Conservation (phyloP, 2,888 invertebrate genomes). For the Synergus laeviventris region DNA sequence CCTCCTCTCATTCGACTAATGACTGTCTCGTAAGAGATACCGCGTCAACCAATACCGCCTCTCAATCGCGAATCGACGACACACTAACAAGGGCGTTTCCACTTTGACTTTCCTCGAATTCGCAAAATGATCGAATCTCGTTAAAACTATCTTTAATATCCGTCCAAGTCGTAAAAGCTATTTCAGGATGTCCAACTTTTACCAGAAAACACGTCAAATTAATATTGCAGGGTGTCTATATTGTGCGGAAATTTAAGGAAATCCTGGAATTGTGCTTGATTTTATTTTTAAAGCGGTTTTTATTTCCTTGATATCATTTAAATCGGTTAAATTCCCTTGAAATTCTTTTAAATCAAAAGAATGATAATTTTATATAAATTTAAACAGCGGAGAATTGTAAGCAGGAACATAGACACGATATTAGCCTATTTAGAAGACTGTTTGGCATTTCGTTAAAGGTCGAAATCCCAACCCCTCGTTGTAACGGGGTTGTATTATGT, state of each 20-base stretch:
- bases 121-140: conserved; percentile 11
- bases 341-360: no score
- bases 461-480: conserved; percentile 61
- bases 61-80: conserved; percentile 33
- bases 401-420: conserved; percentile 56
- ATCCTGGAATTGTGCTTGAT: no score
- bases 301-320: no score
- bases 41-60: conserved; percentile 63
- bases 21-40: conserved; percentile 68
- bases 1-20: conserved; percentile 69
- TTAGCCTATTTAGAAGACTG: conserved; percentile 68
- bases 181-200: conserved; percentile 39
- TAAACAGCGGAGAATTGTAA: not conserved
- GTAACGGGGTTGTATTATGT: conserved; percentile 61
- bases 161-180: not conserved
- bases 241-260: no score
- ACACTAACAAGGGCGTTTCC: conserved; percentile 58
- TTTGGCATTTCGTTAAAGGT: conserved; percentile 72
- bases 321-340: no score
- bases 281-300: no score
- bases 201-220: not conserved
- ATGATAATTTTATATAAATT: not conserved
- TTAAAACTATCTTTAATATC: conserved; percentile 36
- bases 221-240: no score
- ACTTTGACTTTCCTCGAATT: not conserved